Conservation (phyloP, 2,888 invertebrate genomes). For the Spisula subtruncata region DNA sequence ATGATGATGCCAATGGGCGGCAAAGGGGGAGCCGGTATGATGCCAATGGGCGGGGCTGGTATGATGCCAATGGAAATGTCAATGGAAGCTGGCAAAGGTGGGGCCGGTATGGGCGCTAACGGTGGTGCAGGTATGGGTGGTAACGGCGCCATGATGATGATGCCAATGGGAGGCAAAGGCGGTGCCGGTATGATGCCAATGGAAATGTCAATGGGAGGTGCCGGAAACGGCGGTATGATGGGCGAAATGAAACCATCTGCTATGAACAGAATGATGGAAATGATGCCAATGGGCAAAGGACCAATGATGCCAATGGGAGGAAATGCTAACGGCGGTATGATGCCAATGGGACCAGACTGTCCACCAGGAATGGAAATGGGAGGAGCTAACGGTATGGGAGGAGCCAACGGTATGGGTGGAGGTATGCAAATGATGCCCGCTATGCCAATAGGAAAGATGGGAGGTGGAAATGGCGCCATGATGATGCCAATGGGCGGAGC, state of each 20-base stretch:
- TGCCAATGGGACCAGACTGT: constrained; percentile 45
- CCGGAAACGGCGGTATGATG: not conserved
- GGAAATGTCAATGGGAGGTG: constrained; percentile 16
- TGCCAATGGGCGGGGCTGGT: constrained; percentile 5
- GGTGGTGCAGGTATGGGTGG: not conserved
- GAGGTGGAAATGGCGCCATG: not conserved
- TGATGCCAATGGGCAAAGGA: constrained; percentile 40
- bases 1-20: constrained; percentile 30
- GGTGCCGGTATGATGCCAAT: constrained; percentile 23
- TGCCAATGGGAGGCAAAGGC: constrained; percentile 18
- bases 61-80: constrained; percentile 34
- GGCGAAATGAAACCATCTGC: constrained; percentile 22
- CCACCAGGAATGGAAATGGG: constrained; percentile 50
- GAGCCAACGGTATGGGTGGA: not conserved
- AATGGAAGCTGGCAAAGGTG: not conserved
- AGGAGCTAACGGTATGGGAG: not conserved
- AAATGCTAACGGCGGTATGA: not conserved
- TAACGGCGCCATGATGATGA: constrained; percentile 2
- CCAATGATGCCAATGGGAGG: constrained; percentile 27
- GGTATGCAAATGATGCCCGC: constrained; percentile 26
- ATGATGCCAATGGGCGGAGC: not conserved
- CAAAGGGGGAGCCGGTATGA: not conserved
- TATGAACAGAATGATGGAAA: constrained; percentile 26
- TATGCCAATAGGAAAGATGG: not conserved
- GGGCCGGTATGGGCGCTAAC: constrained; percentile 10